Evolutionary conservation across 2,888 invertebrate genomes (phyloP), one percentile per base, ranked within the genome.

Genomic region (Hedychridium roseum): DNA sequence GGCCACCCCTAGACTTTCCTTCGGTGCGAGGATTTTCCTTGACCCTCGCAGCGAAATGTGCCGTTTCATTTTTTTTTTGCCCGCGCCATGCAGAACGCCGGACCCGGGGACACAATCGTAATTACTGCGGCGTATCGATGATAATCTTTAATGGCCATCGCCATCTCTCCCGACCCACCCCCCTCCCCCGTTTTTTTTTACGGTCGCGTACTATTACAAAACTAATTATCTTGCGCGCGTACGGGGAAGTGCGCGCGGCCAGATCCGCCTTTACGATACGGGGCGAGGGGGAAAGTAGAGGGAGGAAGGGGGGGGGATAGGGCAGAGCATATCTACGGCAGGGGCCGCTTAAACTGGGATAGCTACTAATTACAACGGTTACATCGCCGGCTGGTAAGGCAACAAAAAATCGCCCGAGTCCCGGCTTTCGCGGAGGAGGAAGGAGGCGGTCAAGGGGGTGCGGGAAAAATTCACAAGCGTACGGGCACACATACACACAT

Each of bases 361-460:
- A 61, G 61, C 56, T 66, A 65, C 59, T 65, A 65, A 65, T 65
- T 66, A 66, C 64, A 64, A 65, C 64, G 60, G 66, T 65, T 66
- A 66, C 60, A 54, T 54, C 54, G 57, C 42, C 55, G 48, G 57
- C 54, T 50, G 46, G 50, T 47, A 46, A 55, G 43, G 61, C 23
- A 27, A 32, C 27, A 56, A 56, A 56, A 59, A 60, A 46, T 20
- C 26, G 26, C 12, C 18, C 12, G 2, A 2, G 9, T 9, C 11
- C 16, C 11, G 4, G 11, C 26, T 20, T 31, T 14, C 20, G 16
- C 14, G 27, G 12, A 31, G 51, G 23, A 35, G 26, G 28, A 28
- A 14, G 36, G 43, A 40, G 43, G 28, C 35, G 27, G 35, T 38
- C 54, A 43, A 50, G 53, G 44, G 60, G 51, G 64, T 58, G 57